phyloP scores from a whole-genome alignment of 64 coral and sea anemone genomes.

The Pachyseris speciosa region DNA sequence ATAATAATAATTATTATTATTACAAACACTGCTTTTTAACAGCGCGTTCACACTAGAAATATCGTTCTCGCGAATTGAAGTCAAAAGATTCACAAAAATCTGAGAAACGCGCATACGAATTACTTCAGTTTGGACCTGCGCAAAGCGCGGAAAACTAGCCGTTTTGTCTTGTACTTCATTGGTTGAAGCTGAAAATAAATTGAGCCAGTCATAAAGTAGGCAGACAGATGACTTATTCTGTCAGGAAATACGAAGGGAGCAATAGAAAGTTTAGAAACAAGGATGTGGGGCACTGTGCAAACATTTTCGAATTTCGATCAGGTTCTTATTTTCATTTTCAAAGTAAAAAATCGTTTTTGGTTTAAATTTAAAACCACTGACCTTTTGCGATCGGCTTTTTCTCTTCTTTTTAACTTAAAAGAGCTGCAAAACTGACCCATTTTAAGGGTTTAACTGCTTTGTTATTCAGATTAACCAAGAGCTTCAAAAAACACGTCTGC shows the following conservation, averaged over 20 bases:
- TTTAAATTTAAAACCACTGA: background rate
- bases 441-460: background rate
- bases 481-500: slow-evolving; percentile 7
- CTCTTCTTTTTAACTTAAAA: background rate
- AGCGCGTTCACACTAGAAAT: too few species aligned
- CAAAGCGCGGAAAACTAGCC: background rate
- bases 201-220: background rate
- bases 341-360: background rate
- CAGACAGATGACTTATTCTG: background rate
- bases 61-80: too few species aligned
- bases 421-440: slow-evolving; percentile 7
- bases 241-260: background rate
- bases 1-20: too few species aligned
- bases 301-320: background rate
- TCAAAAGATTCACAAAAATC: background rate
- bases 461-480: background rate
- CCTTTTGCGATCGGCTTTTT: background rate
- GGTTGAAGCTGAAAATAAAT: background rate
- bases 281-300: background rate
- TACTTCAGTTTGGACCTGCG: background rate
- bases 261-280: too few species aligned
- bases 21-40: too few species aligned
- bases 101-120: too few species aligned
- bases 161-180: too few species aligned
- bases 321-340: too few species aligned